Evolutionary conservation across 2,113 vertebrate species (phyloP), one percentile per base, ranked within the genome.

Genomic region (Cebidichthys violaceus): DNA sequence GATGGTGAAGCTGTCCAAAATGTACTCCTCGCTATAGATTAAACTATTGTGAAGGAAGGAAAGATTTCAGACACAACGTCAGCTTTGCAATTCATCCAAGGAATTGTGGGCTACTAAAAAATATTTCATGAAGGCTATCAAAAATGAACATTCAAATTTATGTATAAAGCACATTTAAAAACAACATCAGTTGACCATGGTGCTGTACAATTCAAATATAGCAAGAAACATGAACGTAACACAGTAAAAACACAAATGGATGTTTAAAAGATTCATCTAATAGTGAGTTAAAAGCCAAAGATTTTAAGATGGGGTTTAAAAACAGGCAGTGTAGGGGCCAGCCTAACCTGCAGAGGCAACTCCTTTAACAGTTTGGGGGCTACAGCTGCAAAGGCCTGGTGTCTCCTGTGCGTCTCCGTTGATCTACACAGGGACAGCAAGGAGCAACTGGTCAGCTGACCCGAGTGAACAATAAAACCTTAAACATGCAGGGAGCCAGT

Each of bases 21-120:
- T 33, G 47, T 18, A 50, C 22, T 9, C 37, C 52, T 29, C 14
- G 11, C 14, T 18, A 4, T 2, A 29, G 35, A 24, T 9, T n/a
- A 67, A 60, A 71, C 22, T 39, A 24, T 50, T 22, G 29, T 55
- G 20, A 73, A 72, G 59, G n/a, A 75, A 35, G n/a, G 4, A 59
- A 65, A n/a, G 39, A 71, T 55, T 17, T 85, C 7, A 11, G 41
- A 54, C 39, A 31, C 3, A 33, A 31, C 47, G 47, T 70, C 47
- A 31, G 33, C 1, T 66, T 66, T 67, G 55, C 24, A 31, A 57
- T 33, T 61, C 39, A 45, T 33, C 15, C 13, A 9, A 60, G 43
- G 22, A 71, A 22, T 2, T 4, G 6, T 18, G 15, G 13, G 66
- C 59, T 70, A 75, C 37, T 50, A 6, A 69, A 41, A 59, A 60